Evolutionary conservation across 2,888 invertebrate species (phyloP).

Genomic region (Lasioglossum villosulum): DNA sequence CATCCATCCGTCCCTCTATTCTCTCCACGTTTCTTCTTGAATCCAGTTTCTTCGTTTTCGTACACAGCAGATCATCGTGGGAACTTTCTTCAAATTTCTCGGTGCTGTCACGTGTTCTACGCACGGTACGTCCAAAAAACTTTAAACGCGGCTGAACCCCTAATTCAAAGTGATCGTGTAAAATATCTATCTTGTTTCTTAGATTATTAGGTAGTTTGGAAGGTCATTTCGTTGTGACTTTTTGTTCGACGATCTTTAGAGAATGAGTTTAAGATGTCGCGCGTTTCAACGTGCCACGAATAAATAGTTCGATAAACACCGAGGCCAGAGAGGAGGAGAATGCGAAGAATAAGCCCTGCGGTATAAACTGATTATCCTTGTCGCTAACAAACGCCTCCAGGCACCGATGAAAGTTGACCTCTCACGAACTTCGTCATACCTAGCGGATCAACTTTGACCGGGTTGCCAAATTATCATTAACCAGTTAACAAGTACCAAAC

Average conservation of each 20-base stretch:
- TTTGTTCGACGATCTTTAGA: no score
- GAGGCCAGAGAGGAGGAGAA: neutral
- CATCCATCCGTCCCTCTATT: constrained; percentile 4
- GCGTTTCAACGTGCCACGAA: no score
- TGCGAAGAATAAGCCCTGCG: neutral
- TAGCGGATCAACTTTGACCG: neutral
- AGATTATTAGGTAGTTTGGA: no score
- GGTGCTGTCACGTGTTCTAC: neutral
- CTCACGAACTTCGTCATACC: neutral
- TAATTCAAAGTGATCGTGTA: no score
- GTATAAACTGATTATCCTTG: neutral
- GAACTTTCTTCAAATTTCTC: neutral
- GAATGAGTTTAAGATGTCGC: no score
- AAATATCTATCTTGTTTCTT: neutral
- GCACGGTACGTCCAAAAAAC: neutral
- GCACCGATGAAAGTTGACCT: neutral
- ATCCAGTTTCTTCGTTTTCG: neutral
- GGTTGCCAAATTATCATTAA: neutral
- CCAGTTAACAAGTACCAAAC: no score
- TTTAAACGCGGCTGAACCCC: neutral
- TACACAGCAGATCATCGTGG: neutral
- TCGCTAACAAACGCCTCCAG: neutral
- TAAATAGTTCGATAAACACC: neutral
- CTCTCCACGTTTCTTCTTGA: neutral
- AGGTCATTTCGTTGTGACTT: no score